These are phyloP conservation scores for Leptopilina drosophilae DNA, from an alignment of 2,888 invertebrate genomes.

Conservation along the genomic window DNA sequence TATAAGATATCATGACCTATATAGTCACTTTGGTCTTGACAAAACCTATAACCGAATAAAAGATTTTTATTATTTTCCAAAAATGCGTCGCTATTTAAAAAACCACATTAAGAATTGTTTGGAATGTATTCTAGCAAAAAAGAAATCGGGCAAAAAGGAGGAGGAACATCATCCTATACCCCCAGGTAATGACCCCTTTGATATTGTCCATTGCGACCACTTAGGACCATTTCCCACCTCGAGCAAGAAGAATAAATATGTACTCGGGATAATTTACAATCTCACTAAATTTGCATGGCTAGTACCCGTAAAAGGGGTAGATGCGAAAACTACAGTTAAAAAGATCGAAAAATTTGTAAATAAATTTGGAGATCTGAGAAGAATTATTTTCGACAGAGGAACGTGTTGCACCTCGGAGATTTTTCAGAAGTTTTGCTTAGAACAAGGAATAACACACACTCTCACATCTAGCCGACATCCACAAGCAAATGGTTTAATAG, in stretches of 20 bases:
- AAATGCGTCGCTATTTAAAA: conserved; percentile 44
- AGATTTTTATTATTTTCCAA: conserved; percentile 21
- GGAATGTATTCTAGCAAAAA: conserved; percentile 52
- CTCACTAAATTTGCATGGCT: conserved; percentile 50
- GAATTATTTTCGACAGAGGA: conserved; percentile 54
- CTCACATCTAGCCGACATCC: conserved; percentile 55
- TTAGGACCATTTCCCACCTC: conserved; percentile 52
- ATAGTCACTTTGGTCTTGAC: conserved; percentile 46
- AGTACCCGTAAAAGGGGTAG: conserved; percentile 50
- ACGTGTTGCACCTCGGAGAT: conserved; percentile 51
- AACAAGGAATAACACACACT: conserved; percentile 49
- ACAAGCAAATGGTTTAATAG: conserved; percentile 56
- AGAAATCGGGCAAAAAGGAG: conserved; percentile 44
- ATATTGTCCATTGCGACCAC: conserved; percentile 54
- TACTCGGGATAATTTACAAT: conserved; percentile 51
- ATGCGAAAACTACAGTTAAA: conserved; percentile 44
- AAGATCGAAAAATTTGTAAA: conserved; percentile 53
- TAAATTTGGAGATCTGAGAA: conserved; percentile 54
- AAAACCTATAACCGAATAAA: background rate
- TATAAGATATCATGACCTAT: conserved; percentile 53
- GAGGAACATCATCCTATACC: conserved; percentile 53
- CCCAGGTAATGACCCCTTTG: conserved; percentile 53
- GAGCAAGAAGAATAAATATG: conserved; percentile 51
- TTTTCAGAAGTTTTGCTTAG: conserved; percentile 48
- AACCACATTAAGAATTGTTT: conserved; percentile 38